Base-by-base conservation (phyloP, 2,888 invertebrate genomes). In the Protophormia terraenovae region DNA sequence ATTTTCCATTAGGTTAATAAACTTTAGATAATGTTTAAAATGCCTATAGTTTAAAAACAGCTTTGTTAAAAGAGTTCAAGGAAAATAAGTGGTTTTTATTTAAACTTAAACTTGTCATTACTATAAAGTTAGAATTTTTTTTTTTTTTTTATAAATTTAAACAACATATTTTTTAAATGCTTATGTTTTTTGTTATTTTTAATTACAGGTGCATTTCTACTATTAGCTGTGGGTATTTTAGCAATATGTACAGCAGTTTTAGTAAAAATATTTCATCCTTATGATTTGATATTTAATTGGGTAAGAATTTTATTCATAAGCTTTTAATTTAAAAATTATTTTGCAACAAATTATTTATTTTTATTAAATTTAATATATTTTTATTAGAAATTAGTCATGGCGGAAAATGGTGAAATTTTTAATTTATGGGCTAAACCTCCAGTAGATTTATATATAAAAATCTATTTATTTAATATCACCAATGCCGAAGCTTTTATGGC, bases 381-480 rank as follows among this genome's bases (percentile, higher is more conserved):
- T 45, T 60, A 47, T 79, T 77, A 97, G 96, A 97, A 97, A 95
- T 93, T 96, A 0, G 91, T 94, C 0, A 94, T 97, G 87, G 92
- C 93, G 64, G 95, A 96, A 47, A 96, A 96, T 0, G 96, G 97
- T 0, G 97, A 97, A 92, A 96, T 97, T 67, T 97, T 96, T 91
- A 95, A 96, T 88, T 93, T 97, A 90, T 97, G 97, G 97, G 93
- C 95, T 72, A 95, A 95, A 83, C 97, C 97, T 0, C 96, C 96
- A 14, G 96, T 97, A 14, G 95, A 97, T 85, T 93, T 97, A 0
- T 96, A 95, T 90, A 93, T 96, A 27, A 95, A 95, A 89, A 95
- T 97, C 0, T 97, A 95, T 90, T 93, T 97, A 1, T 97, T 97
- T 93, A 97, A 97, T 90, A 94, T 97, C 2, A 97, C 97, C 8